These are phyloP conservation scores for Drosophila biarmipes DNA, from an alignment of 1,140 invertebrate species.

Conservation along the genomic window DNA sequence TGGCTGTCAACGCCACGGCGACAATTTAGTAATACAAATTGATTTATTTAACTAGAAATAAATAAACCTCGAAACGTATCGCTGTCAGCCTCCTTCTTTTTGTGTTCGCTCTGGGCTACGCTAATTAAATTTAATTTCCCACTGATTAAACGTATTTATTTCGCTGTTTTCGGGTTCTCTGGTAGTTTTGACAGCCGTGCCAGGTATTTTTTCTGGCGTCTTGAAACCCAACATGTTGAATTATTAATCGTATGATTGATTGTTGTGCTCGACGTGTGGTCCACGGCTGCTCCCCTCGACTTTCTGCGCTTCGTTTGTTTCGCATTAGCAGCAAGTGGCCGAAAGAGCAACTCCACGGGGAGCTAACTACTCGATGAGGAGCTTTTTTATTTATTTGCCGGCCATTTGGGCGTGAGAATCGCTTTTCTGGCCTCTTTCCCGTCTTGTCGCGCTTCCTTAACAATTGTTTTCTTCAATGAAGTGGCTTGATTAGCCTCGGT, in stretches of 20 bases:
- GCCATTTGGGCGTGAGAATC: slow-evolving; percentile 36
- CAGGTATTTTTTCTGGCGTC: slow-evolving; percentile 11
- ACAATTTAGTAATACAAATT: slow-evolving; percentile 50
- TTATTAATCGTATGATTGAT: slow-evolving; percentile 78
- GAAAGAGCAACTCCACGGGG: slow-evolving; percentile 53
- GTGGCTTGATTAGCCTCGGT: slow-evolving; percentile 38
- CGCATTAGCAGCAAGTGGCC: slow-evolving; percentile 38
- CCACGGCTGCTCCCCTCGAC: slow-evolving; percentile 5
- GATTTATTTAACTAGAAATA: slow-evolving; percentile 60
- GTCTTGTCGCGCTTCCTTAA: slow-evolving; percentile 40
- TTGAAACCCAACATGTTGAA: slow-evolving; percentile 35
- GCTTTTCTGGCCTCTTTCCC: slow-evolving; percentile 15
- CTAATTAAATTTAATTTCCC: slow-evolving; percentile 73
- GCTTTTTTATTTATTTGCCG: slow-evolving; percentile 34
- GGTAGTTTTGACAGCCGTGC: slow-evolving; percentile 50
- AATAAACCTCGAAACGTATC: slow-evolving; percentile 26
- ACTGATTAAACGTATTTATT: slow-evolving; percentile 69
- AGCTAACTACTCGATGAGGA: slow-evolving; percentile 52
- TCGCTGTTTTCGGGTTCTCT: slow-evolving; percentile 45
- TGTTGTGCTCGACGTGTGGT: slow-evolving; percentile 66
- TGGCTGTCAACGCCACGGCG: slow-evolving; percentile 31
- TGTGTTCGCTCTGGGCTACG: slow-evolving; percentile 9
- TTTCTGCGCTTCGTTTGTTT: slow-evolving; percentile 11
- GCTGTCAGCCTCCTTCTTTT: slow-evolving; percentile 2
- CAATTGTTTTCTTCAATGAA: slow-evolving; percentile 48